Evolutionary conservation across 64 coral and sea anemone genomes (phyloP), one percentile per base, ranked within the genome.

Genomic region (Actinia equina): DNA sequence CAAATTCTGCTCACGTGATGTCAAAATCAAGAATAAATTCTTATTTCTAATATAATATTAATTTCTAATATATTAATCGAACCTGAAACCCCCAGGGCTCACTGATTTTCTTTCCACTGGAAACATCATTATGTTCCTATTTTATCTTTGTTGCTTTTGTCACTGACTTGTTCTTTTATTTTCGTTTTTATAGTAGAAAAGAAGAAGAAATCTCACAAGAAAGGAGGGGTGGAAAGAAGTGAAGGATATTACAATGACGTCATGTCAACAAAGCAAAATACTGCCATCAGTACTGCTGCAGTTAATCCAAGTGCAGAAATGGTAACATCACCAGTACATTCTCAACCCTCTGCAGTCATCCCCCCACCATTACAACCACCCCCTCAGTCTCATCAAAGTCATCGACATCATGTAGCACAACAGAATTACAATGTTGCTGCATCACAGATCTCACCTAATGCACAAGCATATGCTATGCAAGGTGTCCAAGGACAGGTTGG

Each of bases 131-230:
- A 4, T 49, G 46, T 49, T 49, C 4, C 7, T 8, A 69, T 22
- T 69, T 69, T 6, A 74, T 9, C 14, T 37, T 3, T 7, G 12
- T 74, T 42, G 10, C 10, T 9, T 74, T 3, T 4, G 7, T 74
- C 22, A 74, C 25, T 27, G 22, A 14, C 22, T 27, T 59, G 19
- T 15, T 53, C 26, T 2, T 26, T 79, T 43, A 43, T 44, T 25
- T 77, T 57, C 11, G 42, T 41, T 77, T 9, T 23, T 42, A 57
- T 18, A 85, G 77, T 27, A 86, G 67, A 86, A n/a, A 79, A 79
- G 77, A 91, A 91, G 89, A 91, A 91, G 56, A 91, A 92, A 83
- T 44, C 44, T 37, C 71, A 87, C 80, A 92, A 92, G 45, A 92
- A 85, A 85, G 83, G 83, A 58, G 83, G 83, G 22, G 53, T 19